Conservation (phyloP, 2,113 vertebrate species). For the Sturnira hondurensis region DNA sequence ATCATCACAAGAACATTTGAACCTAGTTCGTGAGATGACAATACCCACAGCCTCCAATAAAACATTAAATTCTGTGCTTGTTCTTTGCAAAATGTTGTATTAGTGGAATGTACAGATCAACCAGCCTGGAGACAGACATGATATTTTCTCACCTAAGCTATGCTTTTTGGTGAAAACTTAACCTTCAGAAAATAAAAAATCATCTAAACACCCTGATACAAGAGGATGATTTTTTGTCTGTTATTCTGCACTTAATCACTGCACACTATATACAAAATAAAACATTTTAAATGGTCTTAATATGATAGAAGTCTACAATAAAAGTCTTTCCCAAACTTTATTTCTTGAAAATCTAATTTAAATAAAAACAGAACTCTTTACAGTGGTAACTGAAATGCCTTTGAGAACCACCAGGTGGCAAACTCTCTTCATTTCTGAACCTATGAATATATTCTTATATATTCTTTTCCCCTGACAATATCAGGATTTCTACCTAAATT, state of each 20-base stretch:
- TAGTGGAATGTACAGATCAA: neutral
- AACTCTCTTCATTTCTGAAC: constrained; percentile 4
- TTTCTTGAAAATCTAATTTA: neutral
- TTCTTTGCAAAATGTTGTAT: neutral
- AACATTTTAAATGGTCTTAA: neutral
- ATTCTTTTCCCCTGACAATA: neutral
- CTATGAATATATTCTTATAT: neutral
- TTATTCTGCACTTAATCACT: neutral
- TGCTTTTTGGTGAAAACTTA: neutral
- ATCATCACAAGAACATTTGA: neutral
- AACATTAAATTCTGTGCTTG: neutral
- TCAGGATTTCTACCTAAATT: neutral
- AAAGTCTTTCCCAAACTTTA: neutral
- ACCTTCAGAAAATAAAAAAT: neutral
- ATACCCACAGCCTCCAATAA: neutral
- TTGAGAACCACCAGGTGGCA: constrained; percentile 59
- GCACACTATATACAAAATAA: neutral
- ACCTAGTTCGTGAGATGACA: neutral
- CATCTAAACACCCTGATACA: neutral
- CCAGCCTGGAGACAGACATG: neutral
- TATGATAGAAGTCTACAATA: neutral
- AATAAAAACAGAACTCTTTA: neutral
- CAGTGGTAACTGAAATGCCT: neutral
- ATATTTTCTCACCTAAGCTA: neutral
- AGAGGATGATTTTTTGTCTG: neutral